Evolutionary conservation across 2,888 invertebrate species (phyloP).

Genomic region (Heliconius hortense): DNA sequence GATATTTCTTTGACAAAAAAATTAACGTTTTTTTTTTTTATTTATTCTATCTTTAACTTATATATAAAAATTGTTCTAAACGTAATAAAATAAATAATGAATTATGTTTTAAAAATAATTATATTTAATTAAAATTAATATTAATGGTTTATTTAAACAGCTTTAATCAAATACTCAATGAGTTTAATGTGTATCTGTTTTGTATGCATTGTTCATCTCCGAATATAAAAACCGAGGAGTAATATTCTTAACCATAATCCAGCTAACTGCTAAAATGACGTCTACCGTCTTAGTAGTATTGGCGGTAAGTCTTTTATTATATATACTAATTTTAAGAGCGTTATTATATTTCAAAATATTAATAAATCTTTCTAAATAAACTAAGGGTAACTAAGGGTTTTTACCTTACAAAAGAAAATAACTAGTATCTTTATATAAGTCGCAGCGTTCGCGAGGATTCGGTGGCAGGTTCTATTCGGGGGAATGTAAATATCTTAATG

Average conservation of each 20-base stretch:
- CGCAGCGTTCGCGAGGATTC: too few relatives aligned
- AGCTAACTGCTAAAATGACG: slow-evolving; percentile 19
- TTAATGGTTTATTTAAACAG: slow-evolving; percentile 18
- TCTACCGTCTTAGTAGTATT: slow-evolving; percentile 11
- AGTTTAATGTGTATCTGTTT: background rate
- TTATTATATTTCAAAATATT: too few relatives aligned
- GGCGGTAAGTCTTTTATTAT: slow-evolving; percentile 11
- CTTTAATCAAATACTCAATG: background rate
- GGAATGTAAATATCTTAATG: too few relatives aligned
- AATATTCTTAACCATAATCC: background rate
- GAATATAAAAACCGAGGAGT: slow-evolving; percentile 2
- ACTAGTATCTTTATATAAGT: too few relatives aligned
- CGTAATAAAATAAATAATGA: background rate
- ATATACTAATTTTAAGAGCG: background rate
- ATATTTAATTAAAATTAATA: background rate
- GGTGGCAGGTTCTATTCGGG: too few relatives aligned
- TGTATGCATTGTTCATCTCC: background rate
- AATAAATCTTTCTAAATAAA: too few relatives aligned
- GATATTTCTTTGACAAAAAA: too few relatives aligned
- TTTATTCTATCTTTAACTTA: too few relatives aligned
- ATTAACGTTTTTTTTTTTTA: too few relatives aligned
- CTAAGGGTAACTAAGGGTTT: too few relatives aligned
- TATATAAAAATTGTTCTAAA: too few relatives aligned
- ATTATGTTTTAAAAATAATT: background rate
- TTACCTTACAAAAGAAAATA: too few relatives aligned